These are phyloP conservation scores for Nibea albiflora DNA, from an alignment of 2,113 vertebrate species.

Conservation along the genomic window DNA sequence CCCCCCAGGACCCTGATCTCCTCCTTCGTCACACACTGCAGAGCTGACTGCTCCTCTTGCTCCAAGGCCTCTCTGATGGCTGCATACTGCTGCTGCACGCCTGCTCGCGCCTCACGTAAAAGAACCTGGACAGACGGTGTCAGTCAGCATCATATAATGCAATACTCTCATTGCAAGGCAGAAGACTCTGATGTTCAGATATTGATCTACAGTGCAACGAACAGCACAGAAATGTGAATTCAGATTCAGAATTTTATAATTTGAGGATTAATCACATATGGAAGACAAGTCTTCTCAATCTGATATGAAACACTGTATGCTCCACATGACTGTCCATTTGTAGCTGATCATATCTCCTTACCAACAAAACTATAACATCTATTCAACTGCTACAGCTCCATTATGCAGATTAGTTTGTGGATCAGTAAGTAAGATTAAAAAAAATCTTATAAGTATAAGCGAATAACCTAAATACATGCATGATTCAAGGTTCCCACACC, in stretches of 20 bases:
- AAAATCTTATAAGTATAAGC: neutral
- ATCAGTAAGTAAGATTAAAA: neutral
- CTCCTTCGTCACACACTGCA: slow-evolving; percentile 78
- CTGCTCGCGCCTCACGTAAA: slow-evolving; percentile 54
- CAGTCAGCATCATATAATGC: neutral
- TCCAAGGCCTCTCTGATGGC: slow-evolving; percentile 81
- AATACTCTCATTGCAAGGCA: neutral
- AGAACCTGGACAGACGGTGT: slow-evolving; percentile 56
- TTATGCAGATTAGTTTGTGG: no score
- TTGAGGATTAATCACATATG: no score
- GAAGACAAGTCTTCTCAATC: neutral
- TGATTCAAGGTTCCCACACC: no score
- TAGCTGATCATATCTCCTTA: neutral
- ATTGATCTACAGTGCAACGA: neutral
- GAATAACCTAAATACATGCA: neutral
- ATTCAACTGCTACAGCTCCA: no score
- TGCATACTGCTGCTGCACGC: slow-evolving; percentile 80
- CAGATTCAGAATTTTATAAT: neutral
- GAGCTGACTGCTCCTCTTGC: slow-evolving; percentile 79
- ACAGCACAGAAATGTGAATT: neutral
- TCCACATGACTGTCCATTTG: neutral
- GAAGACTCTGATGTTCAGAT: neutral
- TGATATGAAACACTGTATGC: neutral
- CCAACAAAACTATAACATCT: no score
- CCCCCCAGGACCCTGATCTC: slow-evolving; percentile 74